Base-by-base conservation (phyloP, 2,797 vertebrate species). In the Pantherophis alleghaniensis region DNA sequence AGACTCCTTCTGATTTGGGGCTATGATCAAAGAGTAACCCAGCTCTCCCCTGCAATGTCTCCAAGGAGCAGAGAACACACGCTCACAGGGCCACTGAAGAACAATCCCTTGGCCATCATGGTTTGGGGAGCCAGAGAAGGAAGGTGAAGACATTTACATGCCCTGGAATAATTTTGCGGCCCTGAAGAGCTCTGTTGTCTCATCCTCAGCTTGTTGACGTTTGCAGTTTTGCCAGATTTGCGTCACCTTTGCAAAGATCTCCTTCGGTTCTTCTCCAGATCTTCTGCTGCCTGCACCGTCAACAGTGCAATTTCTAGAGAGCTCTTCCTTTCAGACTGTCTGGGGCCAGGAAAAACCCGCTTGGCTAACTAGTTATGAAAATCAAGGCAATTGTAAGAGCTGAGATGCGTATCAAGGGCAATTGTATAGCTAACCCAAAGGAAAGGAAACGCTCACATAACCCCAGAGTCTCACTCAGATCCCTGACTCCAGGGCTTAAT, bases 301-400 rank as follows among this genome's bases (percentile, higher is more conserved):
- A 22, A 6, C 53, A 16, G 12, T 32, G 53, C 74, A 56, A 16
- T 18, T 88, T 57, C 86, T 74, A 37, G 32, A 47, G 74, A 55
- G 57, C 0, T 11, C 2, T 37, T 90, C 28, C 56, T 32, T 89
- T 60, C 87, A 89, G 90, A 86, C 91, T 88, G 32, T 91, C 56
- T 93, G 93, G 93, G 93, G 0, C 1, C 0, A 20, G n/a, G 0
- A 37, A 53, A 37, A 37, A 90, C 79, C n/a, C 7, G 47, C 37
- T 51, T 91, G 42, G 42, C 91, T 88, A 89, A 91, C 90, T 51
- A 83, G 92, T 93, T 93, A 93, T 93, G 92, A 88, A 88, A 88
- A 89, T 88, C 59, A 32, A 53, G 55, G 51, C 60, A 60, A 89
- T 55, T 61, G 87, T 57, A 37, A 88, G n/a, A 69, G 59, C 86